Conservation (phyloP, 2,113 vertebrate genomes). For the Regulus satrapa region DNA sequence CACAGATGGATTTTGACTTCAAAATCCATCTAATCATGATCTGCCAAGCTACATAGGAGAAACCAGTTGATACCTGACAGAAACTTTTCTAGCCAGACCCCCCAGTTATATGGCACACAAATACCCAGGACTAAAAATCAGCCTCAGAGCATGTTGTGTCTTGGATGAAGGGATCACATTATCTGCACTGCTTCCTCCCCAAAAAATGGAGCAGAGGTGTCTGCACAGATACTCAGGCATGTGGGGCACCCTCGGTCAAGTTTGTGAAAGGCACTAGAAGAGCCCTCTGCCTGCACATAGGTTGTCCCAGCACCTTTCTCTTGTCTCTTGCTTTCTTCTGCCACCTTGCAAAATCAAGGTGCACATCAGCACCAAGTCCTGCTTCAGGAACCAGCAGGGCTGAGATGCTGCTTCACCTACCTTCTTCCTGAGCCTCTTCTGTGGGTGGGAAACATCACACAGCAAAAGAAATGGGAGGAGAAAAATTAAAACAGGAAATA, state of each 20-base stretch:
- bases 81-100: not conserved
- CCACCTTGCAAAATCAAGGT: not conserved
- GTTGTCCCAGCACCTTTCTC: not conserved
- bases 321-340: not conserved
- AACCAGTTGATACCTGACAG: not conserved
- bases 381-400: not conserved
- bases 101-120: not conserved
- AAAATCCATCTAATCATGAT: not conserved
- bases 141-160: not conserved
- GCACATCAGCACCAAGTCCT: not conserved
- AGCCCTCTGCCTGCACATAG: not conserved
- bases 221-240: fast-evolving
- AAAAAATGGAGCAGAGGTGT: not conserved
- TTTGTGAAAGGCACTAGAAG: not conserved
- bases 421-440: constrained; percentile 81
- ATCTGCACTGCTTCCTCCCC: not conserved
- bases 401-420: constrained; percentile 74
- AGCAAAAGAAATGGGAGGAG: not conserved
- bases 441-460: not conserved
- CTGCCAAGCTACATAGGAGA: not conserved
- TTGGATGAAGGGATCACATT: not conserved
- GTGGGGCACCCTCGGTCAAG: not conserved
- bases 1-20: constrained; percentile 5
- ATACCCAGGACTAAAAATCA: not conserved
- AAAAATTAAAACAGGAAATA: constrained; percentile 30